Evolutionary conservation across 1,140 invertebrate species (phyloP).

Genomic region (Drosophila orosa): DNA sequence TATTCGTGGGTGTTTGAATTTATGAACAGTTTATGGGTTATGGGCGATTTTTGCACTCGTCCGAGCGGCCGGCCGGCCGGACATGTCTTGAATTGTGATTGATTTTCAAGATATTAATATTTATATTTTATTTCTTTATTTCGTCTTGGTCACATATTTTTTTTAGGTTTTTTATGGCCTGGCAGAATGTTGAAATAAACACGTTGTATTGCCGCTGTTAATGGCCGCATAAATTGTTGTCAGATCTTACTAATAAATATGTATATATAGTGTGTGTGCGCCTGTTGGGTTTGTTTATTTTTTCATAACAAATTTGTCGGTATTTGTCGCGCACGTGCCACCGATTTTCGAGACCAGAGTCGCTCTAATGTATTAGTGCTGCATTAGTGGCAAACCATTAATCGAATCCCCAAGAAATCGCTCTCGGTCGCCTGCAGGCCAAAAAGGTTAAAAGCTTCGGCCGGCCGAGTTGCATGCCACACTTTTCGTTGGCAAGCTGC

Average conservation of each 20-base stretch:
- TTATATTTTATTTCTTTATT: slow-evolving; percentile 46
- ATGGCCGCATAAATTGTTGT: slow-evolving; percentile 82
- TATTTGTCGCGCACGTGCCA: slow-evolving; percentile 68
- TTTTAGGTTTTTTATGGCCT: slow-evolving; percentile 34
- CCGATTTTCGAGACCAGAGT: slow-evolving; percentile 46
- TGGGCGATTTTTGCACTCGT: slow-evolving; percentile 64
- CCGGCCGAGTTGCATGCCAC: slow-evolving; percentile 11
- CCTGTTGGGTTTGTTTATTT: slow-evolving; percentile 68
- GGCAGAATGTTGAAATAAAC: slow-evolving; percentile 79
- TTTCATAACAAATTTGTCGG: slow-evolving; percentile 59
- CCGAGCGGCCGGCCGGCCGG: slow-evolving; percentile 31
- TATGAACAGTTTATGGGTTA: slow-evolving; percentile 69
- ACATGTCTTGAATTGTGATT: slow-evolving; percentile 78
- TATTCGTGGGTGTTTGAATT: slow-evolving; percentile 76
- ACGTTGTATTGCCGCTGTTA: slow-evolving; percentile 79
- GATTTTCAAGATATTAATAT: slow-evolving; percentile 75
- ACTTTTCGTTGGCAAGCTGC: slow-evolving; percentile 55
- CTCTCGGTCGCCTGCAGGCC: slow-evolving; percentile 27
- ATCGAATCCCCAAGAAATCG: slow-evolving; percentile 65
- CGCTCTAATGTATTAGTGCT: slow-evolving; percentile 53
- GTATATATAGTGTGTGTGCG: slow-evolving; percentile 9
- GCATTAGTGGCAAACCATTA: slow-evolving; percentile 75
- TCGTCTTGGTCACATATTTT: slow-evolving; percentile 24
- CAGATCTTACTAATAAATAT: slow-evolving; percentile 69
- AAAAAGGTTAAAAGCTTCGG: slow-evolving; percentile 74